Percentiles rank a stretch among this genome's conserved stretches.
Evolutionary conservation across 2,113 vertebrate species (phyloP).

Genomic region (Zapornia atra): DNA sequence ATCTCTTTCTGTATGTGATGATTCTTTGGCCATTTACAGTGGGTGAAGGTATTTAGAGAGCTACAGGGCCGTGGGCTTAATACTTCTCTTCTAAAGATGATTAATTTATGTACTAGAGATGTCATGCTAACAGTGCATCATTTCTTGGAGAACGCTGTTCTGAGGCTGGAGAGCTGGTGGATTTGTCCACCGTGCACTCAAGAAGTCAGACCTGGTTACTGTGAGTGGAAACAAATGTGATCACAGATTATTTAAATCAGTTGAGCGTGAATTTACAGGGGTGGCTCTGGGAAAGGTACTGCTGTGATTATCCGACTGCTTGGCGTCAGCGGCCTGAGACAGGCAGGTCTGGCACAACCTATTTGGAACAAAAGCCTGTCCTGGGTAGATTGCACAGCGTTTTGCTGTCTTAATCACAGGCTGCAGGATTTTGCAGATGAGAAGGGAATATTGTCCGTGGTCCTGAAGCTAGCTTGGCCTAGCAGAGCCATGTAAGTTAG

Average conservation of each 20-base stretch:
- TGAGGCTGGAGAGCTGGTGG: not conserved
- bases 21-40: not conserved
- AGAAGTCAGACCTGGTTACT: not conserved
- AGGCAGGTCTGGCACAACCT: constrained; percentile 11
- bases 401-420: constrained; percentile 9
- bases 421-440: not conserved
- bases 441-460: not conserved
- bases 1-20: not conserved
- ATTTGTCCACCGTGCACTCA: not conserved
- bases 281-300: not conserved
- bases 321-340: not conserved
- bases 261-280: not conserved
- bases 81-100: not conserved
- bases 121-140: not conserved
- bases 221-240: not conserved
- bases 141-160: not conserved
- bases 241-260: not conserved
- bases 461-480: not conserved
- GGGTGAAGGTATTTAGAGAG: not conserved
- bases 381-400: not conserved
- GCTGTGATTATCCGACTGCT: constrained; percentile 11
- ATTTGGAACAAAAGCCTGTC: constrained; percentile 8
- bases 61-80: not conserved
- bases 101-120: not conserved
- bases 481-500: not conserved